These are phyloP conservation scores for Sitobion miscanthi DNA, from an alignment of 1,140 invertebrate species.

Conservation along the genomic window DNA sequence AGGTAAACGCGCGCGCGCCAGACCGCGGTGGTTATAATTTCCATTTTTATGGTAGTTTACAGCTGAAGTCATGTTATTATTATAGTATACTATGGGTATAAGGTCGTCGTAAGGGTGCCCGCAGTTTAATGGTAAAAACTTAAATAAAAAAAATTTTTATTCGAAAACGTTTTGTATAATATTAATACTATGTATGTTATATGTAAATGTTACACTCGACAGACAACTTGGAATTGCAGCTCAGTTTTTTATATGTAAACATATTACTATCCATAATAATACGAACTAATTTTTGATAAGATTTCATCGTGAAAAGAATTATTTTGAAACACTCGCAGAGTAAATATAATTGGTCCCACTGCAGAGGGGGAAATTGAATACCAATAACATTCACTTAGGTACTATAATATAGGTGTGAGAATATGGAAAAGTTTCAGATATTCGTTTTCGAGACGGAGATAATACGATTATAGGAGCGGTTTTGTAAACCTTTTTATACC, in stretches of 20 bases:
- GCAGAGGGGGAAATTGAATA: neutral
- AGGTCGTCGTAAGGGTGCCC: neutral
- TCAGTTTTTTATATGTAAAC: neutral
- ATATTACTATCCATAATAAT: neutral
- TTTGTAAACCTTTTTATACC: neutral
- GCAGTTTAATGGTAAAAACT: neutral
- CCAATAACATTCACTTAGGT: neutral
- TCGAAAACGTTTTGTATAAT: neutral
- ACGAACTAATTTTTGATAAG: neutral
- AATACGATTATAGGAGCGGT: neutral
- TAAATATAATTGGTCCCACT: neutral
- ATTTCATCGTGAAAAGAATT: neutral
- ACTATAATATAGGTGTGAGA: neutral
- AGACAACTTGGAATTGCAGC: neutral
- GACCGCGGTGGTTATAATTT: slow-evolving; percentile 38
- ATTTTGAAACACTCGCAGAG: neutral
- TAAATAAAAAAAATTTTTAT: neutral
- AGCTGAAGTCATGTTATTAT: neutral
- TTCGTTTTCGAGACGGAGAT: neutral
- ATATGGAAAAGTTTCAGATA: slow-evolving; percentile 19
- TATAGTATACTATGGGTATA: neutral
- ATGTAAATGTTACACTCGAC: neutral
- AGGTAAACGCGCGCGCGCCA: neutral
- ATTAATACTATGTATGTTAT: neutral
- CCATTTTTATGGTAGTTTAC: slow-evolving; percentile 51